These are phyloP conservation scores for Ursus arctos DNA, from an alignment of 2,113 vertebrate genomes.

Conservation along the genomic window DNA sequence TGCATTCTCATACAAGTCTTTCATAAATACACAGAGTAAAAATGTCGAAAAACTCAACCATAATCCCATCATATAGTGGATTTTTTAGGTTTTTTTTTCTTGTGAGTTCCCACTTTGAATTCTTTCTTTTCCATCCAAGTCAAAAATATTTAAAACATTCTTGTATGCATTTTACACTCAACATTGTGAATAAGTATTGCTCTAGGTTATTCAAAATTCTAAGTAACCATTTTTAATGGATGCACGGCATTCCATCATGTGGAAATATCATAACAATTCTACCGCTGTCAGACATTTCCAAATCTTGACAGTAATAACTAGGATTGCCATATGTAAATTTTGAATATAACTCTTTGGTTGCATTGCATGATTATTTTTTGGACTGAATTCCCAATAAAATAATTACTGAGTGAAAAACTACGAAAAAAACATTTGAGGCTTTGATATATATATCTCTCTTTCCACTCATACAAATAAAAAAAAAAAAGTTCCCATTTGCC, in stretches of 20 bases:
- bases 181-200: neutral
- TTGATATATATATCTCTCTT: neutral
- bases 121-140: conserved; percentile 7
- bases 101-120: neutral
- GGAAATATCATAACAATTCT: neutral
- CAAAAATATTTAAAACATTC: conserved; percentile 42
- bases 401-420: neutral
- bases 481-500: neutral
- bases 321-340: neutral
- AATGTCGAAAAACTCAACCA: neutral
- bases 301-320: neutral
- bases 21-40: neutral
- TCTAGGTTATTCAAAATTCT: neutral
- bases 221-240: neutral
- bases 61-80: neutral
- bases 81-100: neutral
- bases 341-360: neutral
- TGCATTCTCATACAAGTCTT: neutral
- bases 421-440: neutral
- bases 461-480: neutral
- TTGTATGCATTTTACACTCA: neutral
- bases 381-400: neutral
- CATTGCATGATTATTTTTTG: conserved; percentile 1
- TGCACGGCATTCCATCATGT: neutral
- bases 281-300: neutral